Conservation (phyloP, 1,140 invertebrate genomes). For the Lamellibrachia luymesi region DNA sequence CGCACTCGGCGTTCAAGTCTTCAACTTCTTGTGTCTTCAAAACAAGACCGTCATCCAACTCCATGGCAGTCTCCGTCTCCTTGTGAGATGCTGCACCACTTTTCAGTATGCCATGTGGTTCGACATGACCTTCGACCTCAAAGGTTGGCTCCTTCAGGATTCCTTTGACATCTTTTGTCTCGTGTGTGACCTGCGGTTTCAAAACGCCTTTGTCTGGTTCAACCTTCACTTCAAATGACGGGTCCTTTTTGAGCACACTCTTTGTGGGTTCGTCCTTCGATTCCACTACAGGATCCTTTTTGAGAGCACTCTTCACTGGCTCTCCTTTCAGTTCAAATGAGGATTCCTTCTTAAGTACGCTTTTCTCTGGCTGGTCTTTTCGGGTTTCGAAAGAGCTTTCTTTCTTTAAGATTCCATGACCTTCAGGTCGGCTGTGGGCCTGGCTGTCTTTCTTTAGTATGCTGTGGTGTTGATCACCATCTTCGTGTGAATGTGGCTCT, state of each 20-base stretch:
- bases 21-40: background rate
- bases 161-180: conserved; percentile 53
- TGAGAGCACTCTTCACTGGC: conserved; percentile 36
- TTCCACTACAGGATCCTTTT: conserved; percentile 19
- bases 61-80: background rate
- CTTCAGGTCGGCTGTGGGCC: background rate
- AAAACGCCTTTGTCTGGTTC: conserved; percentile 60
- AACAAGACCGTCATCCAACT: background rate
- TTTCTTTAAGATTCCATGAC: conserved; percentile 6
- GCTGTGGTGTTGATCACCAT: conserved; percentile 32
- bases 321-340: conserved; percentile 32
- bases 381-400: conserved; percentile 29
- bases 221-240: conserved; percentile 40
- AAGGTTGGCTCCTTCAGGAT: conserved; percentile 61
- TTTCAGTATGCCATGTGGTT: background rate
- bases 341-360: conserved; percentile 30
- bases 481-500: conserved; percentile 11
- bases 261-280: conserved; percentile 8
- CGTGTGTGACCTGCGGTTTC: conserved; percentile 56
- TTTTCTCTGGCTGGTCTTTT: conserved; percentile 36
- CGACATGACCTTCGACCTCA: background rate
- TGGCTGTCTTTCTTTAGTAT: conserved; percentile 43
- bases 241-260: conserved; percentile 42
- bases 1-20: background rate
- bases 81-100: background rate